Base-by-base conservation (phyloP, 2,888 invertebrate species). In the Augiades crinisus region DNA sequence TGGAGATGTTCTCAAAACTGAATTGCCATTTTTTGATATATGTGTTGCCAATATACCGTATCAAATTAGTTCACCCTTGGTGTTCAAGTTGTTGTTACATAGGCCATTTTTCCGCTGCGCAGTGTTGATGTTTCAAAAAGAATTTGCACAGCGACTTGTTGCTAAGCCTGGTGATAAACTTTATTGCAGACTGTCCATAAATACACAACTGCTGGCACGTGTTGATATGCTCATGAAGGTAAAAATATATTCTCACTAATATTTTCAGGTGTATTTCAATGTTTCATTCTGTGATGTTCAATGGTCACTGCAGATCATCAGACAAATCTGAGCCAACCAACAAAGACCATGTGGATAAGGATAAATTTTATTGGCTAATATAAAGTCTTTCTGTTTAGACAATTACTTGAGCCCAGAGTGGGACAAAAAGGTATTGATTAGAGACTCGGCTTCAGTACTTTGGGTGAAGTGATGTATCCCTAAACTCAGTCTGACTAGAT, bases 21-120 rank as follows among this genome's bases (percentile, higher is more conserved):
- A 99, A 43, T 87, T 99, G 52, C 99, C 99, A 2, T 98, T 97
- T 74, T 99, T 99, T 82, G 97, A 99, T 82, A 93, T 99, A 16
- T 99, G 99, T 85, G 96, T 99, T 19, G 99, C 99, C 16, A 99
- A 99, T 88, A 92, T 99, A 36, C 99, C 99, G 0, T 99, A 99
- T 72, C 98, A 99, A 89, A 99, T 99, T 67, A 98, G 97, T 64
- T 99, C 99, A 1, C 98, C 99, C 0, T 91, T 99, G 66, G 95
- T 99, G 1, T 99, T 99, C 79, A 99, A 99, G 82, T 83, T 99
- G 36, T 89, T 99, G 14, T 88, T 98, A 3, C 98, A 99, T 84
- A 87, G 94, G 19, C 94, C 95, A 16, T 92, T 94, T 71, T 95
- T 94, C 70, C 93, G 99, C 61, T 99, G 98, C 91, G 99, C 99